phyloP scores from a whole-genome alignment of 2,888 invertebrate species.

The Trisateles emortualis region DNA sequence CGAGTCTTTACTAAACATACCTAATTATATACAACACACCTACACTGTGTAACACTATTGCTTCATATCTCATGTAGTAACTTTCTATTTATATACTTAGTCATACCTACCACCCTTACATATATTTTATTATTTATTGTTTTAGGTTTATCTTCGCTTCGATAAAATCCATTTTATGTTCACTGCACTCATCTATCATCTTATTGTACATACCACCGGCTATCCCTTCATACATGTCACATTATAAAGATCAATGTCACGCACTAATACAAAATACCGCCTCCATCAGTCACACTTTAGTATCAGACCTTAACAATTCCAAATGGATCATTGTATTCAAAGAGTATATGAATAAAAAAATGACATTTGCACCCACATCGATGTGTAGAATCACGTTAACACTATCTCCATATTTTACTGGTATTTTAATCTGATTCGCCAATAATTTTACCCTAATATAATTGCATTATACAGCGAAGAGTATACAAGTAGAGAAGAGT shows the following conservation, averaged over 20 bases:
- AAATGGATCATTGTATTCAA: slow-evolving; percentile 75
- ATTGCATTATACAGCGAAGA: slow-evolving; percentile 10
- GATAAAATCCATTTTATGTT: slow-evolving; percentile 68
- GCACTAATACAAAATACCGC: slow-evolving; percentile 57
- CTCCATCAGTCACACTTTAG: slow-evolving; percentile 56
- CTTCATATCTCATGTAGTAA: slow-evolving; percentile 39
- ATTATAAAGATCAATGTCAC: slow-evolving; percentile 63
- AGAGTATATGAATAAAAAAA: slow-evolving; percentile 81
- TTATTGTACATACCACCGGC: slow-evolving; percentile 65
- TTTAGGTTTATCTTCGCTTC: slow-evolving; percentile 84
- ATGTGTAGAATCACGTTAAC: slow-evolving; percentile 78
- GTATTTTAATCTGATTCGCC: slow-evolving; percentile 68
- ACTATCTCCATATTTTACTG: slow-evolving; percentile 77
- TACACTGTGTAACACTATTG: slow-evolving; percentile 38
- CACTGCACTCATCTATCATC: slow-evolving; percentile 68
- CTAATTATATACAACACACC: slow-evolving; percentile 26
- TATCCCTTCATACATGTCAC: slow-evolving; percentile 61
- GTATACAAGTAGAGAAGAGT: no score
- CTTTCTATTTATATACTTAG: slow-evolving; percentile 31
- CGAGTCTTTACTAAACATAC: slow-evolving; percentile 34
- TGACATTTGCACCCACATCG: slow-evolving; percentile 79
- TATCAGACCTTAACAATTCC: slow-evolving; percentile 57
- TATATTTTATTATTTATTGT: slow-evolving; percentile 68
- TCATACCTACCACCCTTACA: slow-evolving; percentile 30
- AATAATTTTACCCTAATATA: not conserved